phyloP scores from a whole-genome alignment of 2,888 invertebrate genomes.

The Diaphora mendica region DNA sequence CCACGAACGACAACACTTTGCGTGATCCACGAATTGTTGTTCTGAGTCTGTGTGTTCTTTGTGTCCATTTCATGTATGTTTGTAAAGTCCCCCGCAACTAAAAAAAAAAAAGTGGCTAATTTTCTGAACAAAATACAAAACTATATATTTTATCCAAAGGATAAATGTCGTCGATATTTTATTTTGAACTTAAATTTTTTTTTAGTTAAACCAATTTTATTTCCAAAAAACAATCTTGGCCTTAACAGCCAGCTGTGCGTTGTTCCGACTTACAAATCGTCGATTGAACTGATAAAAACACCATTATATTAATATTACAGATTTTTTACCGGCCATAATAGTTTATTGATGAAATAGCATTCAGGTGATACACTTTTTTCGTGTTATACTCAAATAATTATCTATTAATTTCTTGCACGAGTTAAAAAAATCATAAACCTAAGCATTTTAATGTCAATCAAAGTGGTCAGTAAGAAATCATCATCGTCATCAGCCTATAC shows the following conservation, averaged over 20 bases:
- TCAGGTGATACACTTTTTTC: constrained; percentile 25
- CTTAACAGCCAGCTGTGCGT: constrained; percentile 60
- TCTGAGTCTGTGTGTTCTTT: too few species aligned
- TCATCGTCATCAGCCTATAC: too few species aligned
- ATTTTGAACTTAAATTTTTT: too few species aligned
- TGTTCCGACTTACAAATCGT: constrained; percentile 55
- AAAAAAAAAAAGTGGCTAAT: too few species aligned
- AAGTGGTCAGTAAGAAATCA: too few species aligned
- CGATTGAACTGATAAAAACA: constrained; percentile 64
- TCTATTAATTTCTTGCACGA: constrained; percentile 1
- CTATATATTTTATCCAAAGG: too few species aligned
- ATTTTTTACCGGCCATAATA: constrained; percentile 58
- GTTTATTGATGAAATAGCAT: constrained; percentile 56
- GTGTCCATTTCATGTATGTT: too few species aligned
- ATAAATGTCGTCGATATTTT: too few species aligned
- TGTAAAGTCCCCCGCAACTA: too few species aligned
- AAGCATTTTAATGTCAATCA: background rate
- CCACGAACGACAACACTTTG: too few species aligned
- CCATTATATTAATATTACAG: constrained; percentile 69
- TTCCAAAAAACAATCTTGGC: constrained; percentile 34
- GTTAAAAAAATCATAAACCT: background rate
- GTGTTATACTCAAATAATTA: constrained; percentile 13
- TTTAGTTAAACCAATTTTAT: background rate
- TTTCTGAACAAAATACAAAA: too few species aligned
- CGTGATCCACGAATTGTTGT: too few species aligned